These are phyloP conservation scores for Aricia agestis DNA, from an alignment of 1,140 invertebrate species.

Conservation along the genomic window DNA sequence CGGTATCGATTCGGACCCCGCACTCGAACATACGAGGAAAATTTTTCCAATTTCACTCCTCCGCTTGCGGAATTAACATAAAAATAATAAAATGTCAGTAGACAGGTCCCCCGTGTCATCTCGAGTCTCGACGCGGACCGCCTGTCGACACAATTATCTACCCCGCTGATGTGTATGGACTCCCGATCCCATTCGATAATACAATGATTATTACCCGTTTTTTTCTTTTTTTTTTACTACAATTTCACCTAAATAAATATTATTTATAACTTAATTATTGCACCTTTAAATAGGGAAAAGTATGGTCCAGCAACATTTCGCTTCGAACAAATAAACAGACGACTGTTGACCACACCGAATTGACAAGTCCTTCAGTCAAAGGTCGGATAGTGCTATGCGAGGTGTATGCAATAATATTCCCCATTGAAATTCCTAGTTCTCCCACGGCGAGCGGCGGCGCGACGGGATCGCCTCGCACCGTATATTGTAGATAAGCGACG, in stretches of 20 bases:
- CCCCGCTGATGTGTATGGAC: slow-evolving; percentile 35
- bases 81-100: slow-evolving; percentile 67
- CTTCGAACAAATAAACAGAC: too few species aligned
- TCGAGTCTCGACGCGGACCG: slow-evolving; percentile 30
- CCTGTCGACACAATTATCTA: slow-evolving; percentile 55
- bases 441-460: slow-evolving; percentile 27
- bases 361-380: neutral
- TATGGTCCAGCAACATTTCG: too few species aligned
- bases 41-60: slow-evolving; percentile 45
- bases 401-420: slow-evolving; percentile 14
- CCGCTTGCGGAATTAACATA: slow-evolving; percentile 56
- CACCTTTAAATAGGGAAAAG: too few species aligned
- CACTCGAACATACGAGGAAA: slow-evolving; percentile 15
- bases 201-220: slow-evolving; percentile 20
- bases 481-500: slow-evolving; percentile 66
- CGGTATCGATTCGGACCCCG: slow-evolving; percentile 1
- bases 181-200: slow-evolving; percentile 36
- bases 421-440: slow-evolving; percentile 26
- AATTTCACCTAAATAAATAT: too few species aligned
- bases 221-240: too few species aligned
- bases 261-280: too few species aligned
- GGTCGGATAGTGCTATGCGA: neutral
- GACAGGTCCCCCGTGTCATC: slow-evolving; percentile 44
- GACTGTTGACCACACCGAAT: too few species aligned
- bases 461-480: slow-evolving; percentile 32